phyloP scores from a whole-genome alignment of 1,140 invertebrate species.

The Coboldia fuscipes region DNA sequence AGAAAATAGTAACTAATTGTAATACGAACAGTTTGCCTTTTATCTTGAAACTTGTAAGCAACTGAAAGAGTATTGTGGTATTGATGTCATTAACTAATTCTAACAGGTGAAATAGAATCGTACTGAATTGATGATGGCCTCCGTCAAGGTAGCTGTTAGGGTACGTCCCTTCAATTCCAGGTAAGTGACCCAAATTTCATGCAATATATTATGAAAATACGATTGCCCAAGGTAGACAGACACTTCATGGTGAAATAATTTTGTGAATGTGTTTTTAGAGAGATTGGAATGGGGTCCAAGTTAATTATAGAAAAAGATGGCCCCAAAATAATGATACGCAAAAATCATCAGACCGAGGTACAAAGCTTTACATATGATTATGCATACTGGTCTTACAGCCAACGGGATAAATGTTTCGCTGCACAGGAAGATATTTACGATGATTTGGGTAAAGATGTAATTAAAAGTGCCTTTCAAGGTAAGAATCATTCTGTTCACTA shows the following conservation, averaged over 20 bases:
- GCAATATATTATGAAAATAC: too few relatives aligned
- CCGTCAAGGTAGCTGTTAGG: too few relatives aligned
- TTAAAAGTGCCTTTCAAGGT: slow-evolving; percentile 77
- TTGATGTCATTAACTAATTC: too few relatives aligned
- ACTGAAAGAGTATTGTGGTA: too few relatives aligned
- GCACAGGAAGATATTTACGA: slow-evolving; percentile 66
- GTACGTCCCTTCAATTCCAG: too few relatives aligned
- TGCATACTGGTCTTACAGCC: slow-evolving; percentile 73
- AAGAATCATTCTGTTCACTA: slow-evolving; percentile 7
- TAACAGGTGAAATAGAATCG: too few relatives aligned
- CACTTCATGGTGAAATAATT: neutral
- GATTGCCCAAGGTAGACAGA: too few relatives aligned
- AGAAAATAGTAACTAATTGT: too few relatives aligned
- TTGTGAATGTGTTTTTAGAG: slow-evolving; percentile 27
- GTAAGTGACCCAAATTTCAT: too few relatives aligned
- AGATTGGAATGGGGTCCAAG: slow-evolving; percentile 60
- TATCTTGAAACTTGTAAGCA: too few relatives aligned
- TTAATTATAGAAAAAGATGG: slow-evolving; percentile 72
- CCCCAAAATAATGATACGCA: slow-evolving; percentile 63
- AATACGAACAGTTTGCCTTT: too few relatives aligned
- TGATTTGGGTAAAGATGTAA: slow-evolving; percentile 71
- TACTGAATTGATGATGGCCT: too few relatives aligned
- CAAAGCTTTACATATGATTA: slow-evolving; percentile 83
- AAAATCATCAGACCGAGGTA: slow-evolving; percentile 31
- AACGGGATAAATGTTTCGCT: slow-evolving; percentile 45